Percentiles rank a stretch among this genome's conserved stretches.
Conservation (phyloP, 2,797 vertebrate species). For the Sebastes alutus region DNA sequence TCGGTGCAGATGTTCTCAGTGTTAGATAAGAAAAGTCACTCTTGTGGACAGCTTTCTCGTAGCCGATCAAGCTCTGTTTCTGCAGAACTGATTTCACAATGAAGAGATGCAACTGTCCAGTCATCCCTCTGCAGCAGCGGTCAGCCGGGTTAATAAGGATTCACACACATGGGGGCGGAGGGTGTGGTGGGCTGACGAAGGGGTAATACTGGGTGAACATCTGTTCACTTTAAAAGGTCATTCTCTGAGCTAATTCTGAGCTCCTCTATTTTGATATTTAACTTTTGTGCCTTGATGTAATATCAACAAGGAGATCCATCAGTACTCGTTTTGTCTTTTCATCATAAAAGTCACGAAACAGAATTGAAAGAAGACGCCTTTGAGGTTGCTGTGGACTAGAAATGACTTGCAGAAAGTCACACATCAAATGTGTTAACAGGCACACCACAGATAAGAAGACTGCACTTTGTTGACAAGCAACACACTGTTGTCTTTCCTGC, state of each 20-base stretch:
- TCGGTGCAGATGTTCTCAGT: conserved; percentile 48
- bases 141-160: neutral
- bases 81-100: conserved; percentile 77
- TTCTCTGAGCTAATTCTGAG: neutral
- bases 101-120: conserved; percentile 25
- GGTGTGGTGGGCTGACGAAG: neutral
- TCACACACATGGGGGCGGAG: neutral
- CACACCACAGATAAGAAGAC: conserved; percentile 58
- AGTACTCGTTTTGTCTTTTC: neutral
- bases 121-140: conserved; percentile 38
- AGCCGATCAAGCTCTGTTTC: conserved; percentile 55
- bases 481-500: conserved; percentile 38
- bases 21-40: conserved; percentile 75
- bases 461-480: conserved; percentile 11
- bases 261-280: neutral
- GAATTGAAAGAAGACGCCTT: neutral
- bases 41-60: conserved; percentile 31
- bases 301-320: neutral
- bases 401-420: conserved; percentile 60
- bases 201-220: neutral
- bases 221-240: neutral
- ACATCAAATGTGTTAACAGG: conserved; percentile 47
- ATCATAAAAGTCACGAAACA: neutral
- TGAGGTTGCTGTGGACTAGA: conserved; percentile 10
- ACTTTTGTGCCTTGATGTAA: neutral